Conservation (phyloP, 2,888 invertebrate genomes). For the Acrobasis suavella region DNA sequence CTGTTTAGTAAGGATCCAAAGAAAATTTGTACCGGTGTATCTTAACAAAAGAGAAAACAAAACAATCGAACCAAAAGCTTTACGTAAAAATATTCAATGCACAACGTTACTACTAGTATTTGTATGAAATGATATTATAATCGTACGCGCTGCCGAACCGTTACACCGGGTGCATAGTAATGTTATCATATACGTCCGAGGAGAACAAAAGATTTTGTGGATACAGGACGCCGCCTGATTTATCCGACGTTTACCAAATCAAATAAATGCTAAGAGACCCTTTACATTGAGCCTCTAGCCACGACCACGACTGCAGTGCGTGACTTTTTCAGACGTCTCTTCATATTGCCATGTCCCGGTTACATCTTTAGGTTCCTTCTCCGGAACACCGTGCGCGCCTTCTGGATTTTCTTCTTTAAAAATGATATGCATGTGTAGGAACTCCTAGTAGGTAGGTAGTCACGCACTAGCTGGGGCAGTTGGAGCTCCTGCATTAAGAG, state of each 20-base stretch:
- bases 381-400: too few species aligned
- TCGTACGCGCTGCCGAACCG: slow-evolving; percentile 25
- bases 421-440: too few species aligned
- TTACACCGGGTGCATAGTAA: slow-evolving; percentile 27
- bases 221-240: slow-evolving; percentile 38
- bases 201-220: slow-evolving; percentile 35
- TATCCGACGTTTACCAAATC: slow-evolving; percentile 46
- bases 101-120: background rate
- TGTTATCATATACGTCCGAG: slow-evolving; percentile 17
- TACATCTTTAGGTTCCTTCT: too few species aligned
- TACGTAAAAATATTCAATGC: slow-evolving; percentile 3
- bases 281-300: too few species aligned
- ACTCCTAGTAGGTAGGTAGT: too few species aligned
- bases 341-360: too few species aligned
- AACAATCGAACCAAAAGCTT: background rate
- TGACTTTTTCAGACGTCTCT: too few species aligned
- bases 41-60: background rate
- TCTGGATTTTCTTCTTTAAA: too few species aligned
- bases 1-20: background rate
- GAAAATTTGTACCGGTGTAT: background rate
- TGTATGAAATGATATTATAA: slow-evolving; percentile 6
- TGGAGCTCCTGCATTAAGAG: too few species aligned
- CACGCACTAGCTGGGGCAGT: too few species aligned
- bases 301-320: too few species aligned
- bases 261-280: slow-evolving; percentile 44